A percentile compares a stretch with the other conserved stretches of the same genome.
phyloP scores from a whole-genome alignment of 1,140 invertebrate genomes.

The Meloidogyne floridensis region DNA sequence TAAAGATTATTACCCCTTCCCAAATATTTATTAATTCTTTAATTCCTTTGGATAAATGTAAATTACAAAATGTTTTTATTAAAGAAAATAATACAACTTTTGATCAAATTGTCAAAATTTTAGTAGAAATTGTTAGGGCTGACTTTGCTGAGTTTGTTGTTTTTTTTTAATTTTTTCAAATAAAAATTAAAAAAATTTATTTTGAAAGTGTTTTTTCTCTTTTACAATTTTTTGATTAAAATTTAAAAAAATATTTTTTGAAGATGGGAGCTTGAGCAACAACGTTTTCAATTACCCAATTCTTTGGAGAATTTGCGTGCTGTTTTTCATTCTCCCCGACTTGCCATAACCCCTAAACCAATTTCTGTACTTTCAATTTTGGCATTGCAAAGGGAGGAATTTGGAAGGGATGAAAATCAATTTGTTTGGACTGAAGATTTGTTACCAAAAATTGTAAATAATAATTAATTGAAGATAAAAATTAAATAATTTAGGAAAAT shows the following conservation, averaged over 20 bases:
- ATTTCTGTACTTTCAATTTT: slow-evolving; percentile 8
- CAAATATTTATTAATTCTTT: slow-evolving; percentile 8
- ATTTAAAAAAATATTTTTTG: neutral
- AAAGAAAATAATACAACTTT: neutral
- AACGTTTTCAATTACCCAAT: neutral
- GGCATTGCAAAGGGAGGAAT: slow-evolving; percentile 10
- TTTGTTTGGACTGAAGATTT: slow-evolving; percentile 23
- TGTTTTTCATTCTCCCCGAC: slow-evolving; percentile 9
- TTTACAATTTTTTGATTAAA: neutral
- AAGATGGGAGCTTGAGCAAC: slow-evolving; percentile 10
- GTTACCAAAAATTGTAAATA: neutral
- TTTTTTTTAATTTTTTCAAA: neutral
- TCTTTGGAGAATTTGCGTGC: slow-evolving; percentile 13
- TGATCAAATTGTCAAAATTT: slow-evolving; percentile 11
- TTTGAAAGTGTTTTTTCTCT: no score
- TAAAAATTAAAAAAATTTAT: neutral
- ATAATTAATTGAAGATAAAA: neutral
- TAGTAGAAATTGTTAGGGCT: slow-evolving; percentile 7
- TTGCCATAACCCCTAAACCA: slow-evolving; percentile 8
- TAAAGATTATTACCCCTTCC: neutral
- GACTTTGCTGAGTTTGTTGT: slow-evolving; percentile 29
- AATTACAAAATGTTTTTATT: slow-evolving; percentile 5
- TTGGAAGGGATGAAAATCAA: slow-evolving; percentile 1
- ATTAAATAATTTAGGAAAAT: slow-evolving; percentile 4
- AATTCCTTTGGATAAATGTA: neutral